Base-by-base conservation (phyloP, 2,797 vertebrate species). In the Hypotaenidia okinawae region DNA sequence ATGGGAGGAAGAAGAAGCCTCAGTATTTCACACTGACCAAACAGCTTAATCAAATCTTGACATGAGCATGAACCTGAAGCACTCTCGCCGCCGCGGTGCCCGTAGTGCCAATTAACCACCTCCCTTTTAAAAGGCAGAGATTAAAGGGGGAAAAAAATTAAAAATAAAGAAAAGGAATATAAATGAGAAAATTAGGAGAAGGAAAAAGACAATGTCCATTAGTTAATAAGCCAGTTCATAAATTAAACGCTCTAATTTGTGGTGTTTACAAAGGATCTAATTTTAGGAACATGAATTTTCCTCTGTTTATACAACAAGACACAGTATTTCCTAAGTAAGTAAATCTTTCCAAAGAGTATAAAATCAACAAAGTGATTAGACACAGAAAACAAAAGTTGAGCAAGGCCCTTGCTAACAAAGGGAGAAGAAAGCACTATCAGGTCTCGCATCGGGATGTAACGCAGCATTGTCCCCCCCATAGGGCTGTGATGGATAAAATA, bases 251-350 rank as follows among this genome's bases (percentile, higher is more conserved):
- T 89, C 41, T 55, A 9, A 79, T 90, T 77, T 17, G 59, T 39
- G 24, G 30, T 89, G 91, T 94, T 97, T 95, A 96, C 76, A 87
- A 72, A 89, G 80, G 45, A 77, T 11, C 95, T 95, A 28, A 94
- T 96, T 97, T 95, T 93, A 82, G 94, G 73, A 88, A 72, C 17
- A 33, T 37, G 90, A 80, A 67, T 96, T 91, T 89, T 90, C 84
- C 95, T 79, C 58, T 91, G 85, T 97, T 97, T 95, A 95, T 93
- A 79, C 75, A 84, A 62, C 47, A 41, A 37, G 83, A 49, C 33
- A 62, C 79, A 90, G 83, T 61, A 74, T 91, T 95, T 95, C 90
- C 96, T 81, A 95, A 86, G 70, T 52, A 84, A 91, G 84, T 84
- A 74, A 49, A 80, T 62, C 64, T 89, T 81, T 74, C 70, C 77